Base-by-base conservation (phyloP, 2,888 invertebrate species). In the Hetaerina titia region DNA sequence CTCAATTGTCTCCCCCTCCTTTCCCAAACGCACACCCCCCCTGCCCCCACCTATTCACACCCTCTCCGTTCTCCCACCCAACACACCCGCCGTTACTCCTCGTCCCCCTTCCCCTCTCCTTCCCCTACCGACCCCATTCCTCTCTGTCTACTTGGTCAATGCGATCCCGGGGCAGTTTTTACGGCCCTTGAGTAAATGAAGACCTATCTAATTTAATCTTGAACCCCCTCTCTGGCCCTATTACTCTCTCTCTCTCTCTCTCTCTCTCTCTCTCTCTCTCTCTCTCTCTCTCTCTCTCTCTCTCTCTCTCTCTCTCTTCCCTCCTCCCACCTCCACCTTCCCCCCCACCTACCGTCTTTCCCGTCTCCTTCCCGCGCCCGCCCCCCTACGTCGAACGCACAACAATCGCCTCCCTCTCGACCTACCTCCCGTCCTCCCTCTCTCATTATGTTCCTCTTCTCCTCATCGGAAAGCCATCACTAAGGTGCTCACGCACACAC, bases 171-270 rank as follows among this genome's bases (percentile, higher is more conserved):
- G 69, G 63, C 92, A 92, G 64, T 90, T 90, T 90, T 90, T 58
- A 90, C 90, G 45, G 64, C 81, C 92, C 92, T 92, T 74, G 69
- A 58, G 92, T 57, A 74, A 74, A 92, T 92, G 92, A 92, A 92
- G 92, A 92, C 92, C 92, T 69, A 56, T 92, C 92, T 92, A 92
- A 92, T 92, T 92, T 74, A 92, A 92, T 92, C 92, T 56, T 56
- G n/a, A 69, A 74, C 92, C 92, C 92, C 69, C 31, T 57, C 89
- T 11, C 31, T n/a, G 19, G 22, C 15, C 69, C 69, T 19, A 22
- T n/a, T n/a, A 22, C 56, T 22, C 57, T n/a, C n/a, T 22, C 58
- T n/a, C 13, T 22, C 88, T 15, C 17, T 9, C 5, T 56, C 88
- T 13, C 2, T 88, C 19, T 15, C 0, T 9, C 88, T 9, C 88